phyloP scores from a whole-genome alignment of 2,888 invertebrate genomes.

The Oxycera nigricornis region DNA sequence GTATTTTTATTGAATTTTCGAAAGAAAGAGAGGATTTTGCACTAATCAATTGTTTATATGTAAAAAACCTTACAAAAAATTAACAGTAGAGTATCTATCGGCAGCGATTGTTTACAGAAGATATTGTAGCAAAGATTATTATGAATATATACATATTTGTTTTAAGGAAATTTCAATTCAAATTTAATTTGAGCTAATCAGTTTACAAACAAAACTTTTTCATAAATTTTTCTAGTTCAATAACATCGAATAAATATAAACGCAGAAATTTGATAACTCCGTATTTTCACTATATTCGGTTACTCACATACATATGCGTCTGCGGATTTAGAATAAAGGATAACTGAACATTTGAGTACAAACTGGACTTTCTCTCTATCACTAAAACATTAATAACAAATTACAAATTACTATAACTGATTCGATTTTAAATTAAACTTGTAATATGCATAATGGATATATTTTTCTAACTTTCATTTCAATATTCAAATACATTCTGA shows the following conservation, averaged over 20 bases:
- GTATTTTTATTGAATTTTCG: not conserved
- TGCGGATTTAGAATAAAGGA: not conserved
- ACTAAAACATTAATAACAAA: slow-evolving; percentile 14
- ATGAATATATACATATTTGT: too few relatives aligned
- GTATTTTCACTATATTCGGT: not conserved
- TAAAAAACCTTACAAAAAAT: too few relatives aligned
- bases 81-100: too few relatives aligned
- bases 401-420: not conserved
- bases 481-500: not conserved
- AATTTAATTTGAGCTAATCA: not conserved
- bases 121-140: too few relatives aligned
- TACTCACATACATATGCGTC: not conserved
- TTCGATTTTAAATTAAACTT: not conserved
- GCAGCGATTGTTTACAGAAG: too few relatives aligned
- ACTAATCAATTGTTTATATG: too few relatives aligned
- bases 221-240: not conserved
- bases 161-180: too few relatives aligned
- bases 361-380: not conserved
- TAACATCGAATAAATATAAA: slow-evolving; percentile 1
- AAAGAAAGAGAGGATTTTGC: not conserved
- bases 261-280: not conserved
- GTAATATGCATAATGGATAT: not conserved
- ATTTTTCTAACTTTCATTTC: not conserved
- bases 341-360: not conserved
- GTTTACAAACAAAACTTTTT: not conserved